Percentiles rank a stretch among this genome's conserved stretches.
Evolutionary conservation across 2,797 vertebrate species (phyloP).

Genomic region (Otolemur crassicaudatus): DNA sequence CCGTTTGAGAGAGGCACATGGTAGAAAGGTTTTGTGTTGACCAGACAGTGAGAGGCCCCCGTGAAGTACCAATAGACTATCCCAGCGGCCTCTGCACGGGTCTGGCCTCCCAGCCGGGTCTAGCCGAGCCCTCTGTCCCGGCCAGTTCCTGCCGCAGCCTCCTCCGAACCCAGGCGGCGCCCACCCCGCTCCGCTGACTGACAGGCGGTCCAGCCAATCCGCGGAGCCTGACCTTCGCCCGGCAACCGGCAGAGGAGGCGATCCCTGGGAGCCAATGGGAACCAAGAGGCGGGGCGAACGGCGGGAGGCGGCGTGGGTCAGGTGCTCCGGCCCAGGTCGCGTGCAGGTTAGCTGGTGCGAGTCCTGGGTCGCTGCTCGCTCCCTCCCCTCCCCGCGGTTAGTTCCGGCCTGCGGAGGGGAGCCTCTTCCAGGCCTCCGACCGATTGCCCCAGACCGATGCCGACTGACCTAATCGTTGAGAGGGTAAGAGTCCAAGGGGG

Average conservation of each 20-base stretch:
- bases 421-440: background rate
- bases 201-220: constrained; percentile 43
- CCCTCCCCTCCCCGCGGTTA: fast-evolving
- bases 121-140: fast-evolving
- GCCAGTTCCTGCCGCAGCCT: fast-evolving
- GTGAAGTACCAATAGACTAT: fast-evolving
- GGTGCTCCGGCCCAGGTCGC: background rate
- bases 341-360: constrained; percentile 41
- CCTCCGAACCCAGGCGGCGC: background rate
- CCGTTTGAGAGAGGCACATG: background rate
- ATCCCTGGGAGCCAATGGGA: constrained; percentile 40
- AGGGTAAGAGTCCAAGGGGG: constrained; percentile 41
- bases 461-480: background rate
- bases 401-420: background rate
- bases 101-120: background rate
- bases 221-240: background rate
- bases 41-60: fast-evolving
- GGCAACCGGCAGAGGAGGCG: background rate
- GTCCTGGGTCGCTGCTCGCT: fast-evolving
- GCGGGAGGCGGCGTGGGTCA: constrained; percentile 26
- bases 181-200: constrained; percentile 16
- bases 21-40: background rate
- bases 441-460: background rate
- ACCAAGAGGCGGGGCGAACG: background rate
- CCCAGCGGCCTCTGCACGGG: fast-evolving